Evolutionary conservation across 2,113 vertebrate genomes (phyloP).

Genomic region (Psammodynastes pulverulentus): DNA sequence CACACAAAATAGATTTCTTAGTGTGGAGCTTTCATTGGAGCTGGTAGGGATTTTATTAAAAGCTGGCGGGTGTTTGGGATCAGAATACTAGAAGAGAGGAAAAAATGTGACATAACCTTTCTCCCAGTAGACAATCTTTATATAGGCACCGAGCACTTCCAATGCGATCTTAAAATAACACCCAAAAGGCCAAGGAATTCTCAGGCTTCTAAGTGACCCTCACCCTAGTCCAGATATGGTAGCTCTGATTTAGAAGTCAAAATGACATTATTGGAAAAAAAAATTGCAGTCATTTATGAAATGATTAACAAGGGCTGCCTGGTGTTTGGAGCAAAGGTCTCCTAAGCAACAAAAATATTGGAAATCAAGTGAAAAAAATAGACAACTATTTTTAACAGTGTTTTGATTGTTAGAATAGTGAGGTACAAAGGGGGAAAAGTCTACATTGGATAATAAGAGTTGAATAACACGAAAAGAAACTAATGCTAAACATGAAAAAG

Average conservation of each 20-base stretch:
- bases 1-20: neutral
- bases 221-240: neutral
- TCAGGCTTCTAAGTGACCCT: neutral
- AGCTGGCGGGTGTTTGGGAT: too few relatives aligned
- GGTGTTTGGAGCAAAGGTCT: neutral
- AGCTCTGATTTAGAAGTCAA: neutral
- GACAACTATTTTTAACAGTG: neutral
- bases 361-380: neutral
- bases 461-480: neutral
- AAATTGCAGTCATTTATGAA: neutral
- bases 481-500: neutral
- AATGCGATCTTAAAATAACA: neutral
- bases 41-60: neutral
- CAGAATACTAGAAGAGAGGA: neutral
- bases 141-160: neutral
- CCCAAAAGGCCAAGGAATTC: neutral
- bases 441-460: neutral
- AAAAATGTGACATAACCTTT: neutral
- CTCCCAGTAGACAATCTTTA: neutral
- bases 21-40: neutral
- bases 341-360: neutral
- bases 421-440: neutral
- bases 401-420: neutral
- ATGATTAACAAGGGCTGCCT: neutral
- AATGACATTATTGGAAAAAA: neutral